Percentiles rank a stretch among this genome's conserved stretches.
Conservation (phyloP, 2,888 invertebrate genomes). For the Arenicola marina region DNA sequence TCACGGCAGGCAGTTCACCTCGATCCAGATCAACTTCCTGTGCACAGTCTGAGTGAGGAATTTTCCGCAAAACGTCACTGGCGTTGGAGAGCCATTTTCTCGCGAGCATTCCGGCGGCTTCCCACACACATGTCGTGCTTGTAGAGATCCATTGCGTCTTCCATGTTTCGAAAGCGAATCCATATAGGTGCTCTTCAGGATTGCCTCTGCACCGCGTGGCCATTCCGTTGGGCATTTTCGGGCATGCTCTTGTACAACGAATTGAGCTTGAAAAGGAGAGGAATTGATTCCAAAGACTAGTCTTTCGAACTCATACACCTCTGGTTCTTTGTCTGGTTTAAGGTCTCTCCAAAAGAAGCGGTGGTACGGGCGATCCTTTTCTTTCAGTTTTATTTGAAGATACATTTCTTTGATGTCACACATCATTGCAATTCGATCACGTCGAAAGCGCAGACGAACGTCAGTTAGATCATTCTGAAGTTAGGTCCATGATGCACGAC, state of each 20-base stretch:
- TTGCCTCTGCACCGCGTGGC: constrained; percentile 28
- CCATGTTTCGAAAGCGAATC: constrained; percentile 22
- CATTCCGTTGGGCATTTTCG: constrained; percentile 1
- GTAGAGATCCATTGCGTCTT: constrained; percentile 23
- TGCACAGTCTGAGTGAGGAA: too few relatives aligned
- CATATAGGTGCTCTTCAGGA: constrained; percentile 34
- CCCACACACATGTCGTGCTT: too few relatives aligned
- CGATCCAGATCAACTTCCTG: too few relatives aligned
- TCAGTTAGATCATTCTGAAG: constrained; percentile 31
- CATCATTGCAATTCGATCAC: constrained; percentile 12
- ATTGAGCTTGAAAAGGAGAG: too few relatives aligned
- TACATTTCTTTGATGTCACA: constrained; percentile 31
- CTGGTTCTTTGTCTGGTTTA: not conserved
- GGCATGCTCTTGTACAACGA: constrained; percentile 27
- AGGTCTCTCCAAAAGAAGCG: constrained; percentile 17
- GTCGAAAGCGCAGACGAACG: too few relatives aligned
- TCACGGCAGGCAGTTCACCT: too few relatives aligned
- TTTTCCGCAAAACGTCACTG: too few relatives aligned
- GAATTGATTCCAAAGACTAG: constrained; percentile 34
- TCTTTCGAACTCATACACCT: constrained; percentile 29
- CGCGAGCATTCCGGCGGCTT: constrained; percentile 14
- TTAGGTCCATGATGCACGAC: constrained; percentile 37
- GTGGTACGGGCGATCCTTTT: too few relatives aligned
- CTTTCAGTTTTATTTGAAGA: too few relatives aligned
- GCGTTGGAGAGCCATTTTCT: constrained; percentile 20